A percentile compares a stretch with the other conserved stretches of the same genome.
phyloP scores from a whole-genome alignment of 2,113 vertebrate species.

The Notarius lentiginosus region DNA sequence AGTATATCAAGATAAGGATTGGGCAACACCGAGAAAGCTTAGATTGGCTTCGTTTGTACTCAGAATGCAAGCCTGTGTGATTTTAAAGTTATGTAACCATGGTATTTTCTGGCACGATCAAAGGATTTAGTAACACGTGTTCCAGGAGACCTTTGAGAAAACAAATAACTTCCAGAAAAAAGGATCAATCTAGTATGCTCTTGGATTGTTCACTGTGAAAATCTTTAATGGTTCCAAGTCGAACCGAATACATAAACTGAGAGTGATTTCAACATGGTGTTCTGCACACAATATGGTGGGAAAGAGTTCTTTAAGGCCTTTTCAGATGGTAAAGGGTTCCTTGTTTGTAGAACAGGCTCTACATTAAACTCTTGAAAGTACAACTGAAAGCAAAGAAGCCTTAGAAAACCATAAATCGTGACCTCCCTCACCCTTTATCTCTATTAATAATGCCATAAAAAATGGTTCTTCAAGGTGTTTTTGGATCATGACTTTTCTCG shows the following conservation, averaged over 20 bases:
- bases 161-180: neutral
- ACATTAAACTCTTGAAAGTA: neutral
- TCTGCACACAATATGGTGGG: neutral
- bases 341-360: neutral
- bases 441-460: neutral
- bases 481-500: neutral
- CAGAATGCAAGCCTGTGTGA: neutral
- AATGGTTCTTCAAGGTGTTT: neutral
- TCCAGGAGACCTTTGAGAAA: neutral
- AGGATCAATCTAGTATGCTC: neutral
- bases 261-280: neutral
- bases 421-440: neutral
- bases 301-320: neutral
- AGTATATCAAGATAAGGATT: conserved; percentile 23
- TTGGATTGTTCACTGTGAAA: neutral
- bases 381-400: neutral
- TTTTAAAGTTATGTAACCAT: neutral
- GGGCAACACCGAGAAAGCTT: neutral
- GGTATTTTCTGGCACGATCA: neutral
- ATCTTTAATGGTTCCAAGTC: neutral
- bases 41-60: neutral
- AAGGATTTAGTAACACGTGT: neutral
- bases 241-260: neutral
- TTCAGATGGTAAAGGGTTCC: neutral
- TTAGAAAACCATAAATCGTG: neutral